Conservation (phyloP, 2,888 invertebrate species). For the Dolichomitus sp. region DNA sequence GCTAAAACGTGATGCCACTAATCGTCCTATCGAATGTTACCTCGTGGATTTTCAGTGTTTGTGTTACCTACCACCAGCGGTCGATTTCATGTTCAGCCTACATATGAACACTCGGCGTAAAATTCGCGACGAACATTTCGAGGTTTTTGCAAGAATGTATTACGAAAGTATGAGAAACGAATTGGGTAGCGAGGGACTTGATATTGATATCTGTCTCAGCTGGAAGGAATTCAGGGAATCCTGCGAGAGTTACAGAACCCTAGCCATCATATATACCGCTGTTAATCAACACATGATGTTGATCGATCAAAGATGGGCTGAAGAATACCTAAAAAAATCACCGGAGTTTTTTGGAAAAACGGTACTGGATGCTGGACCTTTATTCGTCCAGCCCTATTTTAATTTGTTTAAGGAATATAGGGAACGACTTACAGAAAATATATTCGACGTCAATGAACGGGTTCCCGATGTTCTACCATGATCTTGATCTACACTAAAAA, state of each 20-base stretch:
- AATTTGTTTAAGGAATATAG: constrained; percentile 48
- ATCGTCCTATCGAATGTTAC: constrained; percentile 69
- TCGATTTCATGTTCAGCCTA: constrained; percentile 76
- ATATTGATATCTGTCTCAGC: constrained; percentile 65
- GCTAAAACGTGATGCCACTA: constrained; percentile 72
- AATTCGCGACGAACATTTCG: constrained; percentile 70
- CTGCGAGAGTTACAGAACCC: constrained; percentile 45
- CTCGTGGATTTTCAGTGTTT: constrained; percentile 79
- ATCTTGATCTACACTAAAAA: no score
- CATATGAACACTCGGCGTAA: constrained; percentile 74
- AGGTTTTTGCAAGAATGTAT: constrained; percentile 73
- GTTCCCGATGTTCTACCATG: constrained; percentile 53
- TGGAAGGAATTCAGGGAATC: constrained; percentile 67
- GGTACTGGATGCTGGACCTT: constrained; percentile 65
- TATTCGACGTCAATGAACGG: constrained; percentile 71
- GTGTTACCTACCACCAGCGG: constrained; percentile 75
- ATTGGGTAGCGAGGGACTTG: constrained; percentile 64
- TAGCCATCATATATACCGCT: constrained; percentile 54
- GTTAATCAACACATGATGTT: constrained; percentile 71
- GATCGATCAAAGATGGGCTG: constrained; percentile 43
- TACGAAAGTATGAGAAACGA: constrained; percentile 61
- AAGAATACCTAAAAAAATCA: constrained; percentile 60
- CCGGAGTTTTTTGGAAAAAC: constrained; percentile 60
- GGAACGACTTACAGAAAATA: constrained; percentile 68
- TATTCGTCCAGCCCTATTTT: constrained; percentile 66